Evolutionary conservation across 2,888 invertebrate species (phyloP).

Genomic region (Noctua pronuba): DNA sequence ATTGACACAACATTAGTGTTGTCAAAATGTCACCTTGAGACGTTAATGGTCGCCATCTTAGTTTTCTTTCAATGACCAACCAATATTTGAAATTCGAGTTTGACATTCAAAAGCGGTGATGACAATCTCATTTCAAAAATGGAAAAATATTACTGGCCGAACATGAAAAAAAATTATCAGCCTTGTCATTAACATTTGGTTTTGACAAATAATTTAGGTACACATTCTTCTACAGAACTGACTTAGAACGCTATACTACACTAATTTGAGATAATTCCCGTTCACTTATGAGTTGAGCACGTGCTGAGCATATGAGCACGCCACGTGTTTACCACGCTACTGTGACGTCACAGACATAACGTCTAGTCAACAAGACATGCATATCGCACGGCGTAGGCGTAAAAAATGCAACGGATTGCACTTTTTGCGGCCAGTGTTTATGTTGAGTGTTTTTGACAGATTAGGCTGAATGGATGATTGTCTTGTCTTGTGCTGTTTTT

Average conservation of each 20-base stretch:
- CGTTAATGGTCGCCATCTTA: background rate
- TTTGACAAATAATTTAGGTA: background rate
- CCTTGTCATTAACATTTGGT: background rate
- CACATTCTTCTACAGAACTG: conserved; percentile 1
- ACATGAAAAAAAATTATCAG: background rate
- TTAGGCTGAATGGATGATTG: conserved; percentile 19
- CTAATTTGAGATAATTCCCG: conserved; percentile 42
- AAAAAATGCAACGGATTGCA: conserved; percentile 33
- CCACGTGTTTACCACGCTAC: conserved; percentile 51
- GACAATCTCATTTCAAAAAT: background rate
- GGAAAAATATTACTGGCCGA: background rate
- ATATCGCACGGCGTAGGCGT: conserved; percentile 23
- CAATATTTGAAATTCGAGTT: conserved; percentile 5
- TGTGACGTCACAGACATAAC: conserved; percentile 46
- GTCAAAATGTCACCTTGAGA: background rate
- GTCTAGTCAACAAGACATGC: conserved; percentile 42
- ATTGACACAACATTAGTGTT: background rate
- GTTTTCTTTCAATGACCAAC: background rate
- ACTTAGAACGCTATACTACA: background rate
- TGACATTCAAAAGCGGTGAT: background rate
- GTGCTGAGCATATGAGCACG: conserved; percentile 44
- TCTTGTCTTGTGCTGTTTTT: conserved; percentile 1
- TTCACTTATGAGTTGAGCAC: conserved; percentile 44
- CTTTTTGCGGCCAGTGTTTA: conserved; percentile 48
- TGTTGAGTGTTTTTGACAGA: conserved; percentile 38